Base-by-base conservation (phyloP, 2,888 invertebrate species). In the Cepaea hortensis region DNA sequence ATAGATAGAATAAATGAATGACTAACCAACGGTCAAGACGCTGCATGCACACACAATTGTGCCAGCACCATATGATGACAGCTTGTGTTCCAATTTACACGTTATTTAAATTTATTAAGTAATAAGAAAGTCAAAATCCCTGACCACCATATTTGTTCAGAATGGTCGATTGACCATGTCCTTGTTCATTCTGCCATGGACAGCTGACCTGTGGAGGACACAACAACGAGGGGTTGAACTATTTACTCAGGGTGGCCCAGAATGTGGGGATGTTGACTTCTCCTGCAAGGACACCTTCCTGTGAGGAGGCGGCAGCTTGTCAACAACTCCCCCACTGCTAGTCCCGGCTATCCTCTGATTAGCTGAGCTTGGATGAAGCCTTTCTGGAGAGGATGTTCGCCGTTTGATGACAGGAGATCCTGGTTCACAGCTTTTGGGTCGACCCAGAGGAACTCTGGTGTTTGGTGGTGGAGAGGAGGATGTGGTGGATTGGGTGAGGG, bases 311-410 rank as follows among this genome's bases (percentile, higher is more conserved):
- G 87, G 87, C n/a, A 87, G 81, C 18, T 84, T 84, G 76, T 87
- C 87, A 61, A 83, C 23, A 6, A 20, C 76, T 76, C 65, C 82
- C 55, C 55, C 76, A 35, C 61, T 46, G 6, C 20, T 68, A n/a
- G 73, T 6, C n/a, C 83, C 72, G 20, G 68, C 46, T 11, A 23
- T 20, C 55, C 81, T 87, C 68, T 84, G 87, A 68, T 61, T 81
- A n/a, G 93, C 92, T 9, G 97, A 97, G 46, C 98, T 96, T 0
- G 98, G 98, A 94, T 98, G 98, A 79, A 98, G 95, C 86, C 98
- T 96, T 95, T 98, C 98, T 0, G 98, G 98, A 3, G 98, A 98
- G 48, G 98, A 95, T 0, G 98, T 98, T 85, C 98, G 95, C 75
- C 98, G 95, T 62, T 98, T 95, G 79, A 98, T 95, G 79, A 98